Conservation (phyloP, 92 coral and sea anemone species). For the Heliopora coerulea region DNA sequence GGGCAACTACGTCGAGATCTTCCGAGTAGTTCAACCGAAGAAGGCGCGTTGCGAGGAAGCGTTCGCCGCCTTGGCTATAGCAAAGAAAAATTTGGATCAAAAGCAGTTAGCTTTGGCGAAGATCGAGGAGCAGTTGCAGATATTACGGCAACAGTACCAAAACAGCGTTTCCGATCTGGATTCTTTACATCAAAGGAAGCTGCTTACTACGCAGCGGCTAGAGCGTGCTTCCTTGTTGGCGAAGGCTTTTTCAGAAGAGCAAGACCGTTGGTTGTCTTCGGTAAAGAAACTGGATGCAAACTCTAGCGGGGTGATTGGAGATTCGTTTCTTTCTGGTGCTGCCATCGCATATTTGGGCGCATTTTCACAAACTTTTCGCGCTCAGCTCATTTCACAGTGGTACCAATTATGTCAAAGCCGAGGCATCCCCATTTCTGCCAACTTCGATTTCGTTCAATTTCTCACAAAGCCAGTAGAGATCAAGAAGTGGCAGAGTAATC, state of each 20-base stretch:
- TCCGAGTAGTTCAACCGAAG: conserved; percentile 91
- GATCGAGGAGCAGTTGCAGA: conserved; percentile 82
- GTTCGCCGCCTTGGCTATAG: conserved; percentile 66
- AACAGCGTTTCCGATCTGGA: conserved; percentile 82
- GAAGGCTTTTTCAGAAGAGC: conserved; percentile 81
- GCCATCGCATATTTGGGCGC: conserved; percentile 86
- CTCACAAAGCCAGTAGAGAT: conserved; percentile 83
- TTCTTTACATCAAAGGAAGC: conserved; percentile 72
- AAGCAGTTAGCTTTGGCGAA: conserved; percentile 81
- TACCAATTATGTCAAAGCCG: conserved; percentile 61
- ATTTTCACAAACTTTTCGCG: conserved; percentile 71
- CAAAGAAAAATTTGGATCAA: conserved; percentile 73
- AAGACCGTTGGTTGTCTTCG: conserved; percentile 88
- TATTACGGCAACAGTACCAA: conserved; percentile 80
- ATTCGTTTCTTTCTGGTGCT: conserved; percentile 79
- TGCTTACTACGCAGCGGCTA: conserved; percentile 75
- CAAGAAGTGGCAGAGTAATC: conserved; percentile 78
- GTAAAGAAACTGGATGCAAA: conserved; percentile 57
- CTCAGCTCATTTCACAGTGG: conserved; percentile 69
- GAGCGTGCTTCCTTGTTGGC: conserved; percentile 87
- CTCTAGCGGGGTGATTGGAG: conserved; percentile 73
- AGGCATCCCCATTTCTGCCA: conserved; percentile 64
- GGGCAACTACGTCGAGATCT: conserved; percentile 92
- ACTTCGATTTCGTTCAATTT: conserved; percentile 82
- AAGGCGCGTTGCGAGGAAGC: conserved; percentile 93